These are phyloP conservation scores for Eulithis testata DNA, from an alignment of 2,888 invertebrate species.

Conservation along the genomic window DNA sequence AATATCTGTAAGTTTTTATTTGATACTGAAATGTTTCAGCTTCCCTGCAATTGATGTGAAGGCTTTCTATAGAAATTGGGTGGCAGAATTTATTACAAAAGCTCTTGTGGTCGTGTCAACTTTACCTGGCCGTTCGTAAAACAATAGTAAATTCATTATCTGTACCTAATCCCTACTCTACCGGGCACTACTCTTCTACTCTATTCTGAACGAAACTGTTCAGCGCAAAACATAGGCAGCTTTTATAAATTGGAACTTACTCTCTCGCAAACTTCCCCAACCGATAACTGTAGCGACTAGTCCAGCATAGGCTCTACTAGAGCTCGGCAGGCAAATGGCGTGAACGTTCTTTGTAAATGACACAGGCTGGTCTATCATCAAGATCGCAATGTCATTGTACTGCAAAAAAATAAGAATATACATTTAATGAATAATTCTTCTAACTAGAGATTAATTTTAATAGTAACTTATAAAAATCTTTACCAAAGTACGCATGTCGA, in stretches of 20 bases:
- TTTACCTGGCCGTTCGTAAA: too few relatives aligned
- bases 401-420: slow-evolving; percentile 59
- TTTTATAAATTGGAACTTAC: slow-evolving; percentile 71
- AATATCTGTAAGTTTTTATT: slow-evolving; percentile 27
- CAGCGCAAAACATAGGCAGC: neutral
- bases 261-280: slow-evolving; percentile 93
- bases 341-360: slow-evolving; percentile 88
- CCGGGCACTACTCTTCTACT: too few relatives aligned
- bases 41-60: too few relatives aligned
- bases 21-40: neutral
- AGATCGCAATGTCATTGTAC: slow-evolving; percentile 93
- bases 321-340: slow-evolving; percentile 90
- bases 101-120: too few relatives aligned
- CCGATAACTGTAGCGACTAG: slow-evolving; percentile 92
- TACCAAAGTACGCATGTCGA: slow-evolving; percentile 92
- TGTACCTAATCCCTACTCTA: too few relatives aligned
- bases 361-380: slow-evolving; percentile 91
- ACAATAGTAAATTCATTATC: too few relatives aligned
- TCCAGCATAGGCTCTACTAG: slow-evolving; percentile 86
- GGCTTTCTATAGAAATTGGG: too few relatives aligned
- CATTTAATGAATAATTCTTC: neutral
- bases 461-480: slow-evolving; percentile 14
- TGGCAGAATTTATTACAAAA: too few relatives aligned
- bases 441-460: neutral
- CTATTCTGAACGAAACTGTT: neutral